These are phyloP conservation scores for Scaptomyza montana DNA, from an alignment of 1,140 invertebrate genomes.

Conservation along the genomic window DNA sequence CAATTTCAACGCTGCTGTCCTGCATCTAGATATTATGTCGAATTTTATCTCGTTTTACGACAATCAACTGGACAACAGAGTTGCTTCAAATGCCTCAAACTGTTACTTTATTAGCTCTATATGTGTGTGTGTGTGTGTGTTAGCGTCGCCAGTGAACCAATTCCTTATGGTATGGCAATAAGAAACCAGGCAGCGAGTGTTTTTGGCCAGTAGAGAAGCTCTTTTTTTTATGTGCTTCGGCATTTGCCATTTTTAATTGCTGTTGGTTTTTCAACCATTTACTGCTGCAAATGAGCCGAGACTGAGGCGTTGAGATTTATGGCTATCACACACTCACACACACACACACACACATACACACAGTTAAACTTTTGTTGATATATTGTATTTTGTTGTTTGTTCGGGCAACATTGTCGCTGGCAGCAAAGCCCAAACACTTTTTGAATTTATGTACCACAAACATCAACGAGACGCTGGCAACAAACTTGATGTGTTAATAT, in stretches of 20 bases:
- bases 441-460: conserved; percentile 33
- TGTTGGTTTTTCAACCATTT: conserved; percentile 74
- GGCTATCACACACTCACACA: conserved; percentile 13
- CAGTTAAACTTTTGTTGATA: conserved; percentile 21
- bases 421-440: conserved; percentile 31
- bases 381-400: conserved; percentile 44
- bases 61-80: conserved; percentile 40
- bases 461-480: conserved; percentile 14
- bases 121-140: neutral
- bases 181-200: conserved; percentile 36
- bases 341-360: conserved; percentile 8
- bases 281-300: conserved; percentile 67
- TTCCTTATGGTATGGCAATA: conserved; percentile 30
- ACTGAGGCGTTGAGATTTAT: conserved; percentile 76
- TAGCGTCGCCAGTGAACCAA: conserved; percentile 25
- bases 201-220: conserved; percentile 14
- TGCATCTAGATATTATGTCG: conserved; percentile 49
- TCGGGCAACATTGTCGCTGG: conserved; percentile 65
- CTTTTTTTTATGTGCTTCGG: conserved; percentile 68
- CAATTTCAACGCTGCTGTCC: conserved; percentile 23
- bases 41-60: conserved; percentile 40
- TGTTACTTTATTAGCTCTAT: conserved; percentile 5
- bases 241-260: conserved; percentile 77
- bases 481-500: conserved; percentile 26
- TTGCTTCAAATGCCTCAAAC: conserved; percentile 33